A percentile compares a stretch with the other conserved stretches of the same genome.
Evolutionary conservation across 1,140 invertebrate genomes (phyloP).

Genomic region (Drosophila lacteicornis): DNA sequence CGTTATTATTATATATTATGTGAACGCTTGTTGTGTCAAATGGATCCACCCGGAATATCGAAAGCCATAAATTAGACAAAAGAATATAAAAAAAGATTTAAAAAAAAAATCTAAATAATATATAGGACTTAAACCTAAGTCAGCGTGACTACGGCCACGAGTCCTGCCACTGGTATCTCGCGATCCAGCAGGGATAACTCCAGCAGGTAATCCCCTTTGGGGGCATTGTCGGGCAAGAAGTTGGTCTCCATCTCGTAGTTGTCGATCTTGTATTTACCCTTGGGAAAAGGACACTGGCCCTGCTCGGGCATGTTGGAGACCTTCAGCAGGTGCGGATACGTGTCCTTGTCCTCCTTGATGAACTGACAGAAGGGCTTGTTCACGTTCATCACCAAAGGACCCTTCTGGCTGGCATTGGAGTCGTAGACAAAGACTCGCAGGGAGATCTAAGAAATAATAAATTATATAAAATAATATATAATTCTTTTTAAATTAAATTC

Average conservation of each 20-base stretch:
- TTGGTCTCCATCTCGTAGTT: conserved; percentile 71
- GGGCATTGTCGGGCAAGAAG: conserved; percentile 64
- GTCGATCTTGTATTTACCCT: conserved; percentile 61
- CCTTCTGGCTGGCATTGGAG: conserved; percentile 33
- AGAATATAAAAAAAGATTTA: not conserved
- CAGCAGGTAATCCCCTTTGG: conserved; percentile 62
- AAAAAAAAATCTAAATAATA: not conserved
- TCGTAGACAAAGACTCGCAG: conserved; percentile 59
- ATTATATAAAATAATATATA: not conserved
- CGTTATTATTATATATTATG: conserved; percentile 43
- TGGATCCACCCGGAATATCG: conserved; percentile 58
- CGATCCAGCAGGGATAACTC: conserved; percentile 49
- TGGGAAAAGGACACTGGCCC: conserved; percentile 62
- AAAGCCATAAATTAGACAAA: not conserved
- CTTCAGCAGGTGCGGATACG: conserved; percentile 61
- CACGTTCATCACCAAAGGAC: conserved; percentile 62
- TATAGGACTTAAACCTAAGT: conserved; percentile 22
- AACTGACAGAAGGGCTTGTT: conserved; percentile 71
- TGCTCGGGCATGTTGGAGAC: conserved; percentile 59
- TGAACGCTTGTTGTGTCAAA: conserved; percentile 55
- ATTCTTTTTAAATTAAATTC: not conserved
- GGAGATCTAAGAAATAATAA: conserved; percentile 24
- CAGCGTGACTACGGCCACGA: conserved; percentile 52
- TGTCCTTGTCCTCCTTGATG: conserved; percentile 65
- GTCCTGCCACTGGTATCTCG: conserved; percentile 49